A percentile compares a stretch with the other conserved stretches of the same genome.
Conservation (phyloP, 1,140 invertebrate species). For the Rhynchophorus ferrugineus region DNA sequence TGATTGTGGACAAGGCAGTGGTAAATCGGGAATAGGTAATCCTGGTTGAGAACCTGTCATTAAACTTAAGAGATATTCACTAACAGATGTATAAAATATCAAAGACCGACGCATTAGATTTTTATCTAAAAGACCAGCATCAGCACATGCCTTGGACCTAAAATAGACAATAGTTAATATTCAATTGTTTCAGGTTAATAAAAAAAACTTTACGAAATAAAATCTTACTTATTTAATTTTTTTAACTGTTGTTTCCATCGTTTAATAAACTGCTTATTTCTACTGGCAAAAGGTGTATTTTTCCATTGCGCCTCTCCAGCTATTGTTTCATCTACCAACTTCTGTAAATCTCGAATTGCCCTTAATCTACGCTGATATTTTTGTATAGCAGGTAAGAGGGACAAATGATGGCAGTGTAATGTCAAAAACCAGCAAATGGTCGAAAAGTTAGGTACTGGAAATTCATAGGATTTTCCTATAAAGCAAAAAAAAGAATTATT, state of each 20-base stretch:
- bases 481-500: neutral
- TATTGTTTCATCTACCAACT: conserved; percentile 81
- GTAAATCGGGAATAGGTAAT: conserved; percentile 34
- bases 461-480: conserved; percentile 50
- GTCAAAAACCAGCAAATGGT: conserved; percentile 97
- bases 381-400: conserved; percentile 78
- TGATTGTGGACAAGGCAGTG: conserved; percentile 54
- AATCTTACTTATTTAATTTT: conserved; percentile 49
- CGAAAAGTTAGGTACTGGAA: conserved; percentile 80
- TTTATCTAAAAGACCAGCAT: conserved; percentile 78
- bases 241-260: conserved; percentile 79
- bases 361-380: conserved; percentile 78
- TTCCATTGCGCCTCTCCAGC: conserved; percentile 77
- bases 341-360: conserved; percentile 82
- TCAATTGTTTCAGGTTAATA: neutral
- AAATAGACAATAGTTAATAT: conserved; percentile 19
- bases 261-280: conserved; percentile 78
- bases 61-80: conserved; percentile 64
- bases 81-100: conserved; percentile 79
- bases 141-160: conserved; percentile 79
- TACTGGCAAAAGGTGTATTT: conserved; percentile 62
- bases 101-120: conserved; percentile 69
- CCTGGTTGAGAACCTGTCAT: conserved; percentile 47
- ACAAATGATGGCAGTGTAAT: conserved; percentile 85
- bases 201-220: neutral